Evolutionary conservation across 2,113 vertebrate genomes (phyloP).

Genomic region (Crotophaga sulcirostris): DNA sequence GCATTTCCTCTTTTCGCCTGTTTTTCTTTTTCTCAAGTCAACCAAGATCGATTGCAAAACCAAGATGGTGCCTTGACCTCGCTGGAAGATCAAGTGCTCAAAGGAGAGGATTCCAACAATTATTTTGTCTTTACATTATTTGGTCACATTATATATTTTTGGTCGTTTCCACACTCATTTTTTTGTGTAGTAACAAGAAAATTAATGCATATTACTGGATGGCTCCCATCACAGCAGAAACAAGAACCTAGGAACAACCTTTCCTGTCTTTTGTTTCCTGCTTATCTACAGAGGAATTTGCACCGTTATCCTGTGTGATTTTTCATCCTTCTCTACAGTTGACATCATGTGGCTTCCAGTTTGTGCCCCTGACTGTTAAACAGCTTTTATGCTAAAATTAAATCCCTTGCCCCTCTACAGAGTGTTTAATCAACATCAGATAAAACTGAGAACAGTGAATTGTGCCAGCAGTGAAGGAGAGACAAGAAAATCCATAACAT

Average conservation of each 20-base stretch:
- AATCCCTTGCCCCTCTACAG: neutral
- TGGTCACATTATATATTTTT: neutral
- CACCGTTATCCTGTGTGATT: rapidly evolving
- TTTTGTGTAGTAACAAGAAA: neutral
- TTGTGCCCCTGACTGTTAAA: slow-evolving; percentile 6
- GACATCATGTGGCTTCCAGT: neutral
- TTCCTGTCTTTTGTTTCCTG: neutral
- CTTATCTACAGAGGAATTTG: neutral
- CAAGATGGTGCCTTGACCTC: neutral
- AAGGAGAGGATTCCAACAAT: neutral
- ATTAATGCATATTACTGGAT: neutral
- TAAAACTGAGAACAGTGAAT: neutral
- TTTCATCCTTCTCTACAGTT: neutral
- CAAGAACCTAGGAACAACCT: neutral
- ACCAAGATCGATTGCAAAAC: neutral
- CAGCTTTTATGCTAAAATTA: neutral
- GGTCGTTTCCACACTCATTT: neutral
- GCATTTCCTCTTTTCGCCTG: neutral
- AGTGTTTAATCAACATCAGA: neutral
- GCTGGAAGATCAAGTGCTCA: neutral
- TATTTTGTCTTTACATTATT: neutral
- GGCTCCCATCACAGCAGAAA: neutral
- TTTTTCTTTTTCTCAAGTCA: neutral
- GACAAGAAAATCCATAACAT: neutral
- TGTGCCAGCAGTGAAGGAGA: neutral